Percentiles rank a stretch among this genome's conserved stretches.
Conservation (phyloP, 2,888 invertebrate genomes). For the Patella pellucida region DNA sequence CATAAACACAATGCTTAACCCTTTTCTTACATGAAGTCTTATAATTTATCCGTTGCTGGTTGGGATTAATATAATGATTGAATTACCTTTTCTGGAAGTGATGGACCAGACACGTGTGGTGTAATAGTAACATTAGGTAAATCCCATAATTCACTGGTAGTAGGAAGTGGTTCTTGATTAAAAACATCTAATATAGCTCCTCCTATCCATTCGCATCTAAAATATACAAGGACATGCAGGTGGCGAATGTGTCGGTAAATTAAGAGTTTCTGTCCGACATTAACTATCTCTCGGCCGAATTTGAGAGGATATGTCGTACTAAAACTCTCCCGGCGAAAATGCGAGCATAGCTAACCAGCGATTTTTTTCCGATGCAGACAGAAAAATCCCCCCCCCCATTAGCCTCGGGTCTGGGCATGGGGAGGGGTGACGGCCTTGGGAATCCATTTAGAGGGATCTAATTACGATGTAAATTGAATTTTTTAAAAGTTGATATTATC, state of each 20-base stretch:
- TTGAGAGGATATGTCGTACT: too few relatives aligned
- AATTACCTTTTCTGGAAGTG: constrained; percentile 29
- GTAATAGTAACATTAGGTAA: constrained; percentile 72
- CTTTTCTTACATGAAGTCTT: neutral
- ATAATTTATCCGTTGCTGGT: neutral
- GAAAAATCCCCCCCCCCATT: too few relatives aligned
- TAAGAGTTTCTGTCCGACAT: too few relatives aligned
- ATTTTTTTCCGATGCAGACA: too few relatives aligned
- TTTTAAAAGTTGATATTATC: too few relatives aligned
- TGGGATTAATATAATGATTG: neutral
- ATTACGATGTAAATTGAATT: neutral
- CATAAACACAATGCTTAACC: neutral
- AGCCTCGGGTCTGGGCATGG: too few relatives aligned
- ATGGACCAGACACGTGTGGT: constrained; percentile 53
- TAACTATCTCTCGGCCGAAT: too few relatives aligned
- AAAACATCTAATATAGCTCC: constrained; percentile 76
- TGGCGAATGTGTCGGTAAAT: neutral
- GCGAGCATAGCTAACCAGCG: too few relatives aligned
- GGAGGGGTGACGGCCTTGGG: neutral
- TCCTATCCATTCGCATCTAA: constrained; percentile 73
- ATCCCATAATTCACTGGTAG: constrained; percentile 73
- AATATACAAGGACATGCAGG: neutral
- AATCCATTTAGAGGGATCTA: neutral
- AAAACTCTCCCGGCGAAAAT: too few relatives aligned
- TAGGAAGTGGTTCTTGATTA: constrained; percentile 74